phyloP scores from a whole-genome alignment of 2,113 vertebrate species.

The Cochlearius cochlearius region DNA sequence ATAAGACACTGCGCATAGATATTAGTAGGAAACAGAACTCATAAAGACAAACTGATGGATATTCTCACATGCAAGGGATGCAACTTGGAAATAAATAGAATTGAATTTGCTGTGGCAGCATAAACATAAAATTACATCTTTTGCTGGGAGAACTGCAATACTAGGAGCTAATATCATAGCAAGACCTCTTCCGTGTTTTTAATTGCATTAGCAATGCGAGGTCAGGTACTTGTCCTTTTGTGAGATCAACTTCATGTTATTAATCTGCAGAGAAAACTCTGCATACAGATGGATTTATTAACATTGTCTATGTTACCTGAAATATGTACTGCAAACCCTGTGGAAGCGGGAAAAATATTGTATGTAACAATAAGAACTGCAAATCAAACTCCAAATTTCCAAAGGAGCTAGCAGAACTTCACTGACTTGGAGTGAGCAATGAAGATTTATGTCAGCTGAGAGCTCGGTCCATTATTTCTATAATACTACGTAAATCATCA shows the following conservation, averaged over 20 bases:
- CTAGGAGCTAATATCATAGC: neutral
- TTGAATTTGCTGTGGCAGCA: neutral
- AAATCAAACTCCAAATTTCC: neutral
- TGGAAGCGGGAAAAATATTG: neutral
- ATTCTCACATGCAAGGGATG: neutral
- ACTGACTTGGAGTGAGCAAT: neutral
- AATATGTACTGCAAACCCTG: neutral
- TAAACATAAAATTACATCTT: neutral
- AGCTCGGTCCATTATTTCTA: neutral
- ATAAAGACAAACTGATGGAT: neutral
- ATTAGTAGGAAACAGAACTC: neutral
- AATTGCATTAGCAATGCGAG: neutral
- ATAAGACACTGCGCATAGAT: neutral
- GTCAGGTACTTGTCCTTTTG: neutral
- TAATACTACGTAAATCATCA: neutral
- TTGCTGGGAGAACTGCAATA: neutral
- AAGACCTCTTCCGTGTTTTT: neutral
- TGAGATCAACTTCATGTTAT: neutral
- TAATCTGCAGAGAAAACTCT: neutral
- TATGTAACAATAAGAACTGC: neutral
- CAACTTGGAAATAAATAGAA: neutral
- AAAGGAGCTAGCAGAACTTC: neutral
- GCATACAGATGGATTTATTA: neutral
- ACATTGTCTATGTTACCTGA: neutral
- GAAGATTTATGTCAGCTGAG: constrained; percentile 10